These are phyloP conservation scores for Frankliniella fusca DNA, from an alignment of 2,888 invertebrate genomes.

Conservation along the genomic window DNA sequence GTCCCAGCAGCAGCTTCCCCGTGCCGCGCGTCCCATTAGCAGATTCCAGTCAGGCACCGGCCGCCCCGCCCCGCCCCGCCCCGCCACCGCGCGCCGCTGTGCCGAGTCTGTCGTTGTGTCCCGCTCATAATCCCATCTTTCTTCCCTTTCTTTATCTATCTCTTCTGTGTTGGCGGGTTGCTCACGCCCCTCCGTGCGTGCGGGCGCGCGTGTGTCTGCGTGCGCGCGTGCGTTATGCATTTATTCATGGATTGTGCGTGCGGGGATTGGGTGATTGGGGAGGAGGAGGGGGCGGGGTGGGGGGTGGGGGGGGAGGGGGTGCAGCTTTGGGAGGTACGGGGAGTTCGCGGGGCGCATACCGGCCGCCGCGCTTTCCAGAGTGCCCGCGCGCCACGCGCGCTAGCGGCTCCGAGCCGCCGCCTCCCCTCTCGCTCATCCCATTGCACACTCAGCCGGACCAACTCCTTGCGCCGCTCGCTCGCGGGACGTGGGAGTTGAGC, in stretches of 20 bases:
- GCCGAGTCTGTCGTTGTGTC: neutral
- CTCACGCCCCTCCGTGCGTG: neutral
- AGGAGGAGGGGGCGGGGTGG: neutral
- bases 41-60: neutral
- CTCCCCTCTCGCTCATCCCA: neutral
- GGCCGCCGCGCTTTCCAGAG: too few relatives aligned
- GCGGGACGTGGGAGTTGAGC: too few relatives aligned
- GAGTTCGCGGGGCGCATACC: too few relatives aligned
- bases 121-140: neutral
- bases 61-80: too few relatives aligned
- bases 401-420: too few relatives aligned
- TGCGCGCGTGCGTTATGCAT: constrained; percentile 6
- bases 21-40: neutral
- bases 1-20: too few relatives aligned
- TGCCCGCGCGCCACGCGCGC: too few relatives aligned
- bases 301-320: neutral
- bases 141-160: neutral
- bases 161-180: neutral
- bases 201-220: neutral
- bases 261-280: constrained; percentile 17
- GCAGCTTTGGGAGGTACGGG: too few relatives aligned
- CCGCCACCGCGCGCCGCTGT: neutral
- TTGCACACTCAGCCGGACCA: neutral
- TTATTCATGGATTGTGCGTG: constrained; percentile 25
- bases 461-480: neutral